These are phyloP conservation scores for Drosophila borborema DNA, from an alignment of 2,888 invertebrate species.

Conservation along the genomic window DNA sequence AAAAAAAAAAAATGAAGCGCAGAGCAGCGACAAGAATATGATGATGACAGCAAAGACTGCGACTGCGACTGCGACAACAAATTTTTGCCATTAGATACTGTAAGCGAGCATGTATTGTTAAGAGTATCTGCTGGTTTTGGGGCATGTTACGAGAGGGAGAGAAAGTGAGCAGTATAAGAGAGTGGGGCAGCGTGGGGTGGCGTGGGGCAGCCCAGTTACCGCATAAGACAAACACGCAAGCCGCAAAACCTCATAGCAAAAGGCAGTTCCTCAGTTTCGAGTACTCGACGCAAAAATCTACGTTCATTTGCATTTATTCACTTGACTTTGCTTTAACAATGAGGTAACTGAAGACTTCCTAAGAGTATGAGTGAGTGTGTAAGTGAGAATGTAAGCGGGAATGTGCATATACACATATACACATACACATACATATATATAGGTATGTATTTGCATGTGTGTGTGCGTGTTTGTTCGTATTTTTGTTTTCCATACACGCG, in stretches of 20 bases:
- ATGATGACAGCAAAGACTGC: conserved; percentile 74
- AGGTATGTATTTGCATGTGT: neutral
- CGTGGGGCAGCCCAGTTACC: conserved; percentile 10
- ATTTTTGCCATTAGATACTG: conserved; percentile 76
- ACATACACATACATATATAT: too few relatives aligned
- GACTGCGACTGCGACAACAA: conserved; percentile 64
- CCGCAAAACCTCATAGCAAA: conserved; percentile 18
- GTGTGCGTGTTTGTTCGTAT: conserved; percentile 16
- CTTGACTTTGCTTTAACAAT: conserved; percentile 79
- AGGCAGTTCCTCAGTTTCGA: conserved; percentile 18
- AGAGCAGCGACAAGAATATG: conserved; percentile 53
- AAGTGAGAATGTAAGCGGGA: neutral
- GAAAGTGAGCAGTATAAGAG: neutral
- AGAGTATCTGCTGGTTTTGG: conserved; percentile 35
- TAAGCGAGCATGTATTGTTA: conserved; percentile 68
- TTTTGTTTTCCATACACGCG: conserved; percentile 45
- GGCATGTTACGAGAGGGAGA: neutral
- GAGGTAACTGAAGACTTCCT: conserved; percentile 41
- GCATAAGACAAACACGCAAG: conserved; percentile 40
- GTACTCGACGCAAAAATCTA: conserved; percentile 20
- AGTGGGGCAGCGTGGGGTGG: too few relatives aligned
- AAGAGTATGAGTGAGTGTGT: neutral
- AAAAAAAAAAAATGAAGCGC: conserved; percentile 6
- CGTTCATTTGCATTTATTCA: conserved; percentile 77
- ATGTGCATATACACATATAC: too few relatives aligned